Base-by-base conservation (phyloP, 2,888 invertebrate species). In the Drosophila rubida region DNA sequence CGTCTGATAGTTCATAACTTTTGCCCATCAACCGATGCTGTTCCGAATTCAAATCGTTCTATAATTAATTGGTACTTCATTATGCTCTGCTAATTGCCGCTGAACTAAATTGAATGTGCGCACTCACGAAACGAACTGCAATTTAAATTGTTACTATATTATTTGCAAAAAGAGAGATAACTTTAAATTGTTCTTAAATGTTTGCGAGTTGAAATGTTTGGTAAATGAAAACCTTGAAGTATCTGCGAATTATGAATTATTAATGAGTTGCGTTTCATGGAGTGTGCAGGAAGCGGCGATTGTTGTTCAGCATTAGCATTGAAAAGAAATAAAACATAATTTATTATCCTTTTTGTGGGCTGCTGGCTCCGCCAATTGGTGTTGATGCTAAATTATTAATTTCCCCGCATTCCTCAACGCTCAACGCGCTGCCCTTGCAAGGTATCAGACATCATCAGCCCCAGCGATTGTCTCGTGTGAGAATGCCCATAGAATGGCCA, bases 241-340 rank as follows among this genome's bases (percentile, higher is more conserved):
- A 19, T 3, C 19, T 19, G 19, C 19, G 3, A 19, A 19, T 19
- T 19, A 19, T 19, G 19, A 19, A 19, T 19, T 19, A 19, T 19
- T 19, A 19, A 19, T 0, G 19, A 37, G 6, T 13, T 14, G 7
- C 25, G 7, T 25, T 5, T 32, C 14, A 6, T 32, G 1, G 13
- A 13, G 9, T 7, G 19, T 0, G 46, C 14, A 32, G 57, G 23
- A 27, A 30, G 35, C 13, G 45, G 57, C 16, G 22, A 37, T 27
- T 61, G 37, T 68, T 75, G 57, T 25, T 63, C 48, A 50, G 50
- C 77, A 86, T 85, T 85, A 85, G 84, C 85, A 85, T 85, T 71
- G 69, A 80, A 86, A 85, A 86, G 84, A 85, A 86, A 85, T 85
- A 86, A 84, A 85, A 85, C 82, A 86, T 85, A 86, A 85, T 85